These are phyloP conservation scores for Philonicus albiceps DNA, from an alignment of 2,888 invertebrate genomes.

Conservation along the genomic window DNA sequence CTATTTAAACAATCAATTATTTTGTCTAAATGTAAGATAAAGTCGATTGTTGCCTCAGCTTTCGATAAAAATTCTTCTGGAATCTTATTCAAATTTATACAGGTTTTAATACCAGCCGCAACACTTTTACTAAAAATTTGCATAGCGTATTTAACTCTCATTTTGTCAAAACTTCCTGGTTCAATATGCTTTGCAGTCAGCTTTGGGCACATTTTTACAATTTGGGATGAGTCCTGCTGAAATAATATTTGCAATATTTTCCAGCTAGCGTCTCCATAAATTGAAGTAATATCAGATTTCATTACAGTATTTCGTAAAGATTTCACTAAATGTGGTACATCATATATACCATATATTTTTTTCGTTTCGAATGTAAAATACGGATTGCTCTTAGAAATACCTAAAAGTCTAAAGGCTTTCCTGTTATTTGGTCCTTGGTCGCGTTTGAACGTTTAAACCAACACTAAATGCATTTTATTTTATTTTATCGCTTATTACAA, in stretches of 20 bases:
- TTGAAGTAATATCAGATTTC: background rate
- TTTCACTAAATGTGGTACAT: background rate
- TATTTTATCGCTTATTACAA: too few relatives aligned
- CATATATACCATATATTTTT: background rate
- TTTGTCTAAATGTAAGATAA: background rate
- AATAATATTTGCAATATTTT: background rate
- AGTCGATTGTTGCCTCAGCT: background rate
- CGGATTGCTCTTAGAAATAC: background rate
- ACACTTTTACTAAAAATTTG: background rate
- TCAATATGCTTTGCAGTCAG: background rate
- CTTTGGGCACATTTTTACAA: background rate
- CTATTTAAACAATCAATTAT: background rate
- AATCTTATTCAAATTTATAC: background rate
- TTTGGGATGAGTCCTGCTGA: background rate
- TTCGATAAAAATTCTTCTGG: background rate
- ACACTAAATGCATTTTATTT: background rate
- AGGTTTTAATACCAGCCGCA: background rate
- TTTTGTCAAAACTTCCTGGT: background rate
- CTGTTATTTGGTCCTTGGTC: background rate
- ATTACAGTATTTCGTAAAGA: background rate
- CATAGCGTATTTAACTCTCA: background rate
- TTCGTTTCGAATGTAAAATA: background rate
- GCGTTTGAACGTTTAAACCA: background rate
- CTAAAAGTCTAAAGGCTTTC: background rate
- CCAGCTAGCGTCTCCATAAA: background rate